Base-by-base conservation (phyloP, 2,888 invertebrate species). In the Thymelicus lineola region DNA sequence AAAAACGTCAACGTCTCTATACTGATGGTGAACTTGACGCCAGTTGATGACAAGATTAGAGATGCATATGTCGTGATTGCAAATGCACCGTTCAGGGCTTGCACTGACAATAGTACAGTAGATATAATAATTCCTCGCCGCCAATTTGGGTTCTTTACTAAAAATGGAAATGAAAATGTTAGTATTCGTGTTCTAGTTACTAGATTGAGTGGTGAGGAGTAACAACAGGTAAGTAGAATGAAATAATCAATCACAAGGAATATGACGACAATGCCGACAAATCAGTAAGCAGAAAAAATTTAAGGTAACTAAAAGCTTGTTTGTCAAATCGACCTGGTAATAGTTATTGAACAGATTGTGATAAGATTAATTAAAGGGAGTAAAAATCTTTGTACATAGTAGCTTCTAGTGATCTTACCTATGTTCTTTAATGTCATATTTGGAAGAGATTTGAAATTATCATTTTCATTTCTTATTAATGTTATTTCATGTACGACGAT, bases 1-100 rank as follows among this genome's bases (percentile, higher is more conserved):
- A 85, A 86, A 38, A 90, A 73, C 0, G 86, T 77, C 75, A 87
- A 88, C 42, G 90, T 77, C 45, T 90, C 89, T 9, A 89, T 87
- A 46, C 74, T 77, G 71, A 88, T 75, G 50, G 82, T 84, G 73
- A 87, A 77, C 9, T 84, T 84, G 48, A 87, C 84, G 6, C 87
- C 88, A 0, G 89, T 84, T 1, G 86, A 80, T 6, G 77, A 72
- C 38, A 91, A 76, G 10, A 90, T 84, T 36, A 82, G 75, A 42
- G 85, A 80, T 0, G 89, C 88, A 72, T 85, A 89, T 0, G 86
- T 87, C 59, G 86, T 66, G 20, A 89, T 85, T 0, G 83, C 82
- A 45, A 82, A 84, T 66, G 83, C 83, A 0, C 91, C 91, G 68
- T 86, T 90, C n/a, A 77, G 73, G 0, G 83, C 77, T 15, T 81